Base-by-base conservation (phyloP, 2,113 vertebrate species). In the Campylomormyrus tamandua region DNA sequence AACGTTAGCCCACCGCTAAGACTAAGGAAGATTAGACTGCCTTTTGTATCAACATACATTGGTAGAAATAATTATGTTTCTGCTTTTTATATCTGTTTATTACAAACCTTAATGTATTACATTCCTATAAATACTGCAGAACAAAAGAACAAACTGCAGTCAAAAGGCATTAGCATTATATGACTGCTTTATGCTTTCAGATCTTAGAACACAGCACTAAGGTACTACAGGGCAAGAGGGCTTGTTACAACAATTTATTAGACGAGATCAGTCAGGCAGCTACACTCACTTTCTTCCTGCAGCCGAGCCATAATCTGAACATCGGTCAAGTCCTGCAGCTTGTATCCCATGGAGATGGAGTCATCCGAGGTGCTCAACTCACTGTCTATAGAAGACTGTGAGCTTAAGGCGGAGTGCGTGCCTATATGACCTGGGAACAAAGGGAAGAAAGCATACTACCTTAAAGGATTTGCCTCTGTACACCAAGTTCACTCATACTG, bases 251-350 rank as follows among this genome's bases (percentile, higher is more conserved):
- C 21, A 48, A 42, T 11, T 24, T 17, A 45, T 5, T 83, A 46
- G 83, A 46, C 1, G 5, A n/a, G 46, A 11, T 11, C 85, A 19
- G 45, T 10, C 87, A n/a, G 35, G 58, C 0, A 0, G 19, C 70
- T 39, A 27, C 35, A 96, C 98, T 89, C 88, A 98, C 98, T 98
- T 92, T 98, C 97, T 80, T 98, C 97, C 92, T 98, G 97, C 1
- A 98, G 95, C 11, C 97, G 97, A 86, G 98, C 97, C 98, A 98
- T 98, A 89, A 98, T 97, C 94, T 98, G 98, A 85, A 98, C 98
- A 1, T 98, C 98, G 0, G 98, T 98, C 93, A 98, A 93, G 93
- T 98, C 97, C 94, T 98, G 97, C 90, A 98, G 96, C 90, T 98
- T 98, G 52, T 98, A 98, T 0, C 97, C 97, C 98, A 98, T 98